Evolutionary conservation across 1,140 invertebrate species (phyloP), one percentile per base, ranked within the genome.

Genomic region (Drosophila seguyi): DNA sequence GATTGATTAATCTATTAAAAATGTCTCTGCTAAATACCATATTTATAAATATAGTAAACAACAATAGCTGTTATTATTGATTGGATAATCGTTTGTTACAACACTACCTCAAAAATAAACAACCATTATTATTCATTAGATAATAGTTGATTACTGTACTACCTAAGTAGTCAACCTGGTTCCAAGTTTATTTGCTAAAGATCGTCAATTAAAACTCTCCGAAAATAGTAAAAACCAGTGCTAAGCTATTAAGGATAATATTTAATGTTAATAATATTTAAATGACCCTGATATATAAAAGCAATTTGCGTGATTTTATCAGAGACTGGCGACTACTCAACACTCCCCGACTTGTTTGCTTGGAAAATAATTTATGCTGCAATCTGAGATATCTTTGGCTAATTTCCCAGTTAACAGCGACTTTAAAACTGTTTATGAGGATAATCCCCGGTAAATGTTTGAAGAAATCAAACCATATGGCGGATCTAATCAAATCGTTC

Each of bases 401-500:
- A 22, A 53, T 68, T 69, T 53, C 27, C 11, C 45, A 44, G 62
- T 42, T 52, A 65, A 44, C 60, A 53, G 60, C 27, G 25, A 20
- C 44, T 63, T 63, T 22, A 29, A 20, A 36, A 14, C 27, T 69
- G 29, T 67, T 67, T 69, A 44, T 27, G 47, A 41, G 62, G 66
- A 67, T 67, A 44, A 50, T 39, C 27, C 61, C 36, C 61, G 61
- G 48, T 22, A 69, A 69, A 69, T 66, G 38, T 65, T 53, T 27
- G 45, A 52, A 42, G n/a, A 69, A 65, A 69, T 67, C 45, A 38
- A 29, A 38, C 66, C 66, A 69, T 69, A 69, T 69, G 66, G 66
- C 50, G 62, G 42, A 68, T 67, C 66, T 68, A 69, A 69, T 69
- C 62, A 69, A 69, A 69, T 66, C 29, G 47, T 42, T 68, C 61